Conservation (phyloP, 2,888 invertebrate genomes). For the Luperina nickerlii region DNA sequence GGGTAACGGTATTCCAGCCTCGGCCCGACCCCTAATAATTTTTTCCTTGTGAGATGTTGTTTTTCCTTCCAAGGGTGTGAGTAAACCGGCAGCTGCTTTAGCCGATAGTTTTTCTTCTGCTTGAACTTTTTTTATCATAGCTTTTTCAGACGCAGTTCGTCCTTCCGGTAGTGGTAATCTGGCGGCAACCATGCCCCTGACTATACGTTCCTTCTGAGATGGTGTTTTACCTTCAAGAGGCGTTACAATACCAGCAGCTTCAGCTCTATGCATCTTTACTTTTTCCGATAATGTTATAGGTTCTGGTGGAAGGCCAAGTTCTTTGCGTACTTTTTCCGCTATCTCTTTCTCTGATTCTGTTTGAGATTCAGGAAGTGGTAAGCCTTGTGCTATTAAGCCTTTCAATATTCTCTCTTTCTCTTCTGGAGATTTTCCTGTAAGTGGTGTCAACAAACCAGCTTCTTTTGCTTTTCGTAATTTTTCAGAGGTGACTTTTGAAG, state of each 20-base stretch:
- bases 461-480: constrained; percentile 46
- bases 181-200: constrained; percentile 22
- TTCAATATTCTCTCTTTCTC: constrained; percentile 65
- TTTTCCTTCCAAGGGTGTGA: constrained; percentile 49
- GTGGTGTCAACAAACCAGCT: constrained; percentile 61
- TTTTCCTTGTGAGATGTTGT: constrained; percentile 39
- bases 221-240: constrained; percentile 72
- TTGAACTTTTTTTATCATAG: constrained; percentile 39
- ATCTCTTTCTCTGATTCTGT: constrained; percentile 46
- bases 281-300: constrained; percentile 67
- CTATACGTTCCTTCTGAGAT: constrained; percentile 52
- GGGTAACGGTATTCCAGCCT: constrained; percentile 49
- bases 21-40: constrained; percentile 40
- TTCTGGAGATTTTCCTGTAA: constrained; percentile 64
- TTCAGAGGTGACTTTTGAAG: constrained; percentile 37
- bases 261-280: constrained; percentile 67
- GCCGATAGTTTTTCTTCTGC: constrained; percentile 31
- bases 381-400: constrained; percentile 56
- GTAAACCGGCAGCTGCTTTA: constrained; percentile 28
- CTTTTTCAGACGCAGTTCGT: constrained; percentile 38
- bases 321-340: constrained; percentile 36
- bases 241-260: constrained; percentile 67
- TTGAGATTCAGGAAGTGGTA: constrained; percentile 55
- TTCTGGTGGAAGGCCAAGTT: constrained; percentile 56
- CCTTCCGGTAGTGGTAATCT: constrained; percentile 38